Conservation (phyloP, 2,113 vertebrate genomes). For the Pteruthius melanotis region DNA sequence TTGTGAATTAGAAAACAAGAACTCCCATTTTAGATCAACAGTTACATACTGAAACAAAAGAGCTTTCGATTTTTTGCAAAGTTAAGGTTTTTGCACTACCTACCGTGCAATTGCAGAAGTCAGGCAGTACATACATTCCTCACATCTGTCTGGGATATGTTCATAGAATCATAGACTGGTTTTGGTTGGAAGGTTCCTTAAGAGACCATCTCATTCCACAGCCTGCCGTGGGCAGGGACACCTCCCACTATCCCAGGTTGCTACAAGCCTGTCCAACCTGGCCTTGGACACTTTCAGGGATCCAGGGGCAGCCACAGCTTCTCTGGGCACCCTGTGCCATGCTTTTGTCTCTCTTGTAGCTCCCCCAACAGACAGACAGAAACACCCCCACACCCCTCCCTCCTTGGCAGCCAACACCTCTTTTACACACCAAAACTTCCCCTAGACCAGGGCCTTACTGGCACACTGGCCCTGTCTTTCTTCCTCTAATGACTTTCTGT, state of each 20-base stretch:
- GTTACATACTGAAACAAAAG: slow-evolving; percentile 33
- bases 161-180: background rate
- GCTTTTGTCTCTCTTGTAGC: background rate
- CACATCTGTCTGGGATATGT: background rate
- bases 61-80: background rate
- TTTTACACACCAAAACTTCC: background rate
- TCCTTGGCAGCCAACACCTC: background rate
- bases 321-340: background rate
- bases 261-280: background rate
- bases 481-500: background rate
- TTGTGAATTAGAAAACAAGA: slow-evolving; percentile 67
- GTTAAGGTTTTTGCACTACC: background rate
- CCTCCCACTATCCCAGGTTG: rapidly evolving
- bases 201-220: background rate
- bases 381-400: rapidly evolving
- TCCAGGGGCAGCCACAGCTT: background rate
- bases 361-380: rapidly evolving
- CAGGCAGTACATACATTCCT: background rate
- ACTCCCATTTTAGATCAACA: slow-evolving; percentile 66
- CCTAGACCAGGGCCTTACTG: background rate
- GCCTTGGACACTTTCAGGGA: background rate
- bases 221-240: background rate
- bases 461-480: too few species aligned
- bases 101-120: background rate
- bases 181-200: background rate